phyloP scores from a whole-genome alignment of 2,797 vertebrate species.

The Spinus pinus region DNA sequence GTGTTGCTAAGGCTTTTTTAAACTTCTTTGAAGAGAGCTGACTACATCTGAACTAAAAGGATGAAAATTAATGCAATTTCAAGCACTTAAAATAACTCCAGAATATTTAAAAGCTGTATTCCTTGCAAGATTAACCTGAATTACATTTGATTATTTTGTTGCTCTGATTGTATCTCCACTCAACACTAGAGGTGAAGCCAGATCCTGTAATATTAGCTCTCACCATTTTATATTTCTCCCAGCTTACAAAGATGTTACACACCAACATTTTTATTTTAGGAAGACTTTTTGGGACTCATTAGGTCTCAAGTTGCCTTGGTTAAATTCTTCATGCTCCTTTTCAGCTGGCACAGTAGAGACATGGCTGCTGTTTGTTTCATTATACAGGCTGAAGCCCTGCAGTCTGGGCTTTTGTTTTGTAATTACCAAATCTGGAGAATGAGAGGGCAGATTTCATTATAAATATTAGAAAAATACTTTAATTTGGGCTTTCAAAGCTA shows the following conservation, averaged over 20 bases:
- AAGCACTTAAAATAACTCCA: not conserved
- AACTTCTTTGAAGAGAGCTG: not conserved
- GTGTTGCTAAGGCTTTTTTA: not conserved
- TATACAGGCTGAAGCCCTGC: conserved; percentile 2
- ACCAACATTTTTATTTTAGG: not conserved
- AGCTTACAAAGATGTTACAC: not conserved
- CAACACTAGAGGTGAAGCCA: not conserved
- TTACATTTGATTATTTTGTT: not conserved
- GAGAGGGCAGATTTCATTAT: conserved; percentile 41
- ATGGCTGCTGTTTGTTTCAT: not conserved
- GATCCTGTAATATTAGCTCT: not conserved
- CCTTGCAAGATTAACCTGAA: not conserved
- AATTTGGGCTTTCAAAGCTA: conserved; percentile 35
- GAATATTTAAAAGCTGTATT: not conserved
- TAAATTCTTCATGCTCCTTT: conserved; percentile 24
- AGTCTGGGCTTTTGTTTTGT: conserved; percentile 45
- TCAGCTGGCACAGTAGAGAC: not conserved
- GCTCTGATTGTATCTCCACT: not conserved
- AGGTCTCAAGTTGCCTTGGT: not conserved
- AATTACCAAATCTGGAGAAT: conserved; percentile 1
- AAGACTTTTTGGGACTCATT: not conserved
- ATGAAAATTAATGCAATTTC: not conserved
- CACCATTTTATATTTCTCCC: not conserved
- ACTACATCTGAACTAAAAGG: not conserved
- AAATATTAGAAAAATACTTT: conserved; percentile 41